These are phyloP conservation scores for Platerodrilus igneus DNA, from an alignment of 2,888 invertebrate species.

Conservation along the genomic window DNA sequence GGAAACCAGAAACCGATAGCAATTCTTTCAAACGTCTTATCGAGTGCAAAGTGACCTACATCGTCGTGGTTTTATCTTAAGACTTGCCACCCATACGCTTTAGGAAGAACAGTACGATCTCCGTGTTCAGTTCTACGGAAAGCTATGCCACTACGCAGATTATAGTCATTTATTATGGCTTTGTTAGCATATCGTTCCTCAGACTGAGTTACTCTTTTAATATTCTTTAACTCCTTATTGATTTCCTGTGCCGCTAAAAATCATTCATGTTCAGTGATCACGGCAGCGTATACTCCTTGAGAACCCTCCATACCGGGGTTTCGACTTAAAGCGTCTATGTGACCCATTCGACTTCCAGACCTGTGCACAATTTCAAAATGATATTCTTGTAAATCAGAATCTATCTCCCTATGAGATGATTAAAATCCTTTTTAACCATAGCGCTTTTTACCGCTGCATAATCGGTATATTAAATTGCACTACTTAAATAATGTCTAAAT, in stretches of 20 bases:
- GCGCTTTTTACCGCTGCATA: conserved; percentile 36
- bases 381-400: conserved; percentile 27
- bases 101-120: conserved; percentile 25
- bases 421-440: conserved; percentile 31
- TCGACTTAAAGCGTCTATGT: conserved; percentile 37
- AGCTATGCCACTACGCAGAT: conserved; percentile 20
- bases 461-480: no score
- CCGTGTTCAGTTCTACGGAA: conserved; percentile 18
- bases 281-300: neutral
- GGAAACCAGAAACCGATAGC: conserved; percentile 28
- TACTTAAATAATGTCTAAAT: no score
- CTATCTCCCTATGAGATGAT: conserved; percentile 35
- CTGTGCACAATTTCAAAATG: conserved; percentile 22
- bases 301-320: conserved; percentile 6
- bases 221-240: conserved; percentile 17
- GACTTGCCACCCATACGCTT: conserved; percentile 28
- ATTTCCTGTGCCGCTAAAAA: conserved; percentile 20
- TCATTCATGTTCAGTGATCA: conserved; percentile 20
- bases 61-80: conserved; percentile 29
- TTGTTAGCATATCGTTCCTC: conserved; percentile 13
- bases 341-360: conserved; percentile 31
- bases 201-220: conserved; percentile 18
- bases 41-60: conserved; percentile 32
- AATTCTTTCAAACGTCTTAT: conserved; percentile 29
- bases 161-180: conserved; percentile 22